phyloP scores from a whole-genome alignment of 1,140 invertebrate species.

The Aphis craccivora region DNA sequence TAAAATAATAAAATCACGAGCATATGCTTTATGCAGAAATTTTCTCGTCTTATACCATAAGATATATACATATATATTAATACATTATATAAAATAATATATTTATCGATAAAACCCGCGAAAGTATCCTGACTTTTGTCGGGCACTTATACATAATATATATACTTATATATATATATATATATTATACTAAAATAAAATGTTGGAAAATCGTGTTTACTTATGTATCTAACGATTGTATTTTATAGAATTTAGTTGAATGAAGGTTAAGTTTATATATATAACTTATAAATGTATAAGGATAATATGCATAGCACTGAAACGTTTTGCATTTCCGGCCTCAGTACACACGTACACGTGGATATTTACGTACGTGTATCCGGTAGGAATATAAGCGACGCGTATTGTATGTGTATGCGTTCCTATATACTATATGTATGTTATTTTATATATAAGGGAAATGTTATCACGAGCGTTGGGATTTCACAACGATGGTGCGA shows the following conservation, averaged over 20 bases:
- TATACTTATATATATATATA: neutral
- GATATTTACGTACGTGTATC: conserved; percentile 28
- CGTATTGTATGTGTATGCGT: neutral
- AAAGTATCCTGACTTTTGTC: neutral
- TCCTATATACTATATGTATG: neutral
- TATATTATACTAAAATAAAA: neutral
- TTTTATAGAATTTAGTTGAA: neutral
- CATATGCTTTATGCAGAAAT: neutral
- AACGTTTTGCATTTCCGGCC: conserved; percentile 50
- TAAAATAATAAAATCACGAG: neutral
- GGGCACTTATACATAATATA: neutral
- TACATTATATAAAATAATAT: neutral
- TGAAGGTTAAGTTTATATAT: neutral
- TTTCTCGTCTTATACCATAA: neutral
- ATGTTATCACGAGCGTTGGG: conserved; percentile 32
- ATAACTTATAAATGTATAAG: neutral
- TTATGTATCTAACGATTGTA: neutral
- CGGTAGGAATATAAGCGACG: conserved; percentile 28
- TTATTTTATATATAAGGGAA: neutral
- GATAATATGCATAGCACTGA: neutral
- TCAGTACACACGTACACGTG: neutral
- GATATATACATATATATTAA: neutral
- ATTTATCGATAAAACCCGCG: neutral
- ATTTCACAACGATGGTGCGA: neutral
- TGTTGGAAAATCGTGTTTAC: neutral